Base-by-base conservation (phyloP, 1,140 invertebrate species). In the fruit fly (Drosophila melanogaster) region DNA sequence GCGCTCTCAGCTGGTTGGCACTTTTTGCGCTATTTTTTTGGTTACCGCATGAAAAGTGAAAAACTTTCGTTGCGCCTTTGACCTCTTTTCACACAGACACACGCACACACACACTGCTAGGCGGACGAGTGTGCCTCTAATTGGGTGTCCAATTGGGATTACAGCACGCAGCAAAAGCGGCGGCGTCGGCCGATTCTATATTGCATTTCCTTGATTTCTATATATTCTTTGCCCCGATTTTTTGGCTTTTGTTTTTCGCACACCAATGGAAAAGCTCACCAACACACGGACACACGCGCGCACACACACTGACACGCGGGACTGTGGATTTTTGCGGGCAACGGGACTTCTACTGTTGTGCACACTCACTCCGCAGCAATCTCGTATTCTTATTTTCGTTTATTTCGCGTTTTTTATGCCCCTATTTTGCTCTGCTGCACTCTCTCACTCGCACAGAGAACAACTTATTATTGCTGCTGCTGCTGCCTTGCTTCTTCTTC, bases 61-160 rank as follows among this genome's bases (percentile, higher is more conserved):
- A 74, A 66, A 76, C 65, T 79, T 53, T 79, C 73, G 84, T 89
- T 87, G 84, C 84, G 84, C 85, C 85, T 87, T 87, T 87, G 84
- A 87, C 84, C 84, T 87, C 84, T 87, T 87, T 87, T 87, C 67
- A 83, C 76, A 80, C 76, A 35, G 46, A 24, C 71, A 33, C 64
- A 44, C 59, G 37, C 59, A 43, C 54, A 38, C 64, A 62, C 24
- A 60, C 17, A 22, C 40, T 33, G 26, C 40, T 41, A 11, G n/a
- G 15, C 46, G n/a, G 22, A 11, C 19, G 51, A 37, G n/a, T 66
- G 62, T 65, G 50, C 50, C 51, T 55, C 66, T 53, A 38, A 71
- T 71, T 59, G 49, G 59, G 24, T 35, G 22, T 62, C 56, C 62
- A 66, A 66, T 67, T 51, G 46, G 74, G 58, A 73, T 83, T 74